Percentiles rank a stretch among this genome's conserved stretches.
Conservation (phyloP, 2,888 invertebrate genomes). For the Limnephilus lunatus region DNA sequence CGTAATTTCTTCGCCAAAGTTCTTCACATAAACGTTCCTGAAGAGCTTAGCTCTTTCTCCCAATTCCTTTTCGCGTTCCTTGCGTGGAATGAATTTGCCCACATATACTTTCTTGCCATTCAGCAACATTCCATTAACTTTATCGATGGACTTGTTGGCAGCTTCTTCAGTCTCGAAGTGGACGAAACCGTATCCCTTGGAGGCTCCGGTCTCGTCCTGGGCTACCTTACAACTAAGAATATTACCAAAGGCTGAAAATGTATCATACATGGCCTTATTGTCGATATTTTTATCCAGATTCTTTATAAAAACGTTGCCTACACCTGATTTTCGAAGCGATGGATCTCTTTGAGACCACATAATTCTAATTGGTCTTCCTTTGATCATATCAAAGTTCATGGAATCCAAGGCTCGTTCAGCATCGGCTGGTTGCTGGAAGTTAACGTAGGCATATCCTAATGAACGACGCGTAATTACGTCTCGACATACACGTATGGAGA, state of each 20-base stretch:
- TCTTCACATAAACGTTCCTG: constrained; percentile 99
- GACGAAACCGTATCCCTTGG: constrained; percentile 98
- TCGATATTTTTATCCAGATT: constrained; percentile 98
- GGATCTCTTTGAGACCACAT: constrained; percentile 99
- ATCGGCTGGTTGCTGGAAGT: constrained; percentile 99
- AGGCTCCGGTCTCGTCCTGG: constrained; percentile 95
- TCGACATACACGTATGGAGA: constrained; percentile 99
- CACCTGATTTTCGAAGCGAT: constrained; percentile 97
- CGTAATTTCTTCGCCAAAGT: constrained; percentile 96
- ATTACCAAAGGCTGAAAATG: constrained; percentile 99
- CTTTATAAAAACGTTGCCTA: constrained; percentile 99
- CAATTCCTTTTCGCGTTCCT: constrained; percentile 98
- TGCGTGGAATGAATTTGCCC: constrained; percentile 98
- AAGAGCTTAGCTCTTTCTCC: constrained; percentile 98
- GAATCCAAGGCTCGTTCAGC: constrained; percentile 99
- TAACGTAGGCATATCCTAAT: constrained; percentile 99
- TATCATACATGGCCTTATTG: constrained; percentile 99
- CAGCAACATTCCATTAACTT: constrained; percentile 98
- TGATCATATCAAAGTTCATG: constrained; percentile 99
- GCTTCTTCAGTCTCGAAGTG: constrained; percentile 99
- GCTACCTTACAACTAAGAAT: constrained; percentile 99
- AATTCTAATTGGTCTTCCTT: constrained; percentile 98
- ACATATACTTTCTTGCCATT: constrained; percentile 99
- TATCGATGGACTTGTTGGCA: constrained; percentile 97
- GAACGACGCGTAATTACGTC: constrained; percentile 98